Evolutionary conservation across 2,888 invertebrate genomes (phyloP).

Genomic region (Epirrhoe alternata): DNA sequence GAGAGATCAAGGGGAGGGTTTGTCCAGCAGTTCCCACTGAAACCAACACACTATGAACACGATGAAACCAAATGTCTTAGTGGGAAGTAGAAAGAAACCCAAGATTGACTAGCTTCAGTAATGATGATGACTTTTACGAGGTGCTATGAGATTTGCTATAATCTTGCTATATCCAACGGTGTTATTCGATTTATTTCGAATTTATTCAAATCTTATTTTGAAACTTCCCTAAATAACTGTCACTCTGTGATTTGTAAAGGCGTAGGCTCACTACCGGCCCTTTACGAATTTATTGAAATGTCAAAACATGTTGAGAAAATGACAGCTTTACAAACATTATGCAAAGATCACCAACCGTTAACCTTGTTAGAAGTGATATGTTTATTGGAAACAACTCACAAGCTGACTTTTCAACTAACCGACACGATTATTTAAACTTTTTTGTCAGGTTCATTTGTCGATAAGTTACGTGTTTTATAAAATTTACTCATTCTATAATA

Average conservation of each 20-base stretch:
- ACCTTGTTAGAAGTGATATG: constrained; percentile 36
- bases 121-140: background rate
- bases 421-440: background rate
- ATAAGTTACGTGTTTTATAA: background rate
- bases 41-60: too few relatives aligned
- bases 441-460: background rate
- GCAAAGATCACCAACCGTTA: constrained; percentile 37
- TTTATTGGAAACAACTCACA: constrained; percentile 37
- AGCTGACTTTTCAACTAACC: background rate
- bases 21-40: too few relatives aligned
- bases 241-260: constrained; percentile 15
- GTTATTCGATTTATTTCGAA: background rate
- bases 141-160: background rate
- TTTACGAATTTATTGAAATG: constrained; percentile 35
- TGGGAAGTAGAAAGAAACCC: background rate
- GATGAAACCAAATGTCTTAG: background rate
- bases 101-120: background rate
- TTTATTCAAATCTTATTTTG: constrained; percentile 14
- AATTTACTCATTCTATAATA: too few relatives aligned
- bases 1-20: too few relatives aligned
- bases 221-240: constrained; percentile 16
- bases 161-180: background rate
- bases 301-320: constrained; percentile 28
- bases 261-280: constrained; percentile 28
- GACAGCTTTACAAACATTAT: constrained; percentile 32